A percentile compares a stretch with the other conserved stretches of the same genome.
phyloP scores from a whole-genome alignment of 2,113 vertebrate genomes.

The Pedetes capensis region DNA sequence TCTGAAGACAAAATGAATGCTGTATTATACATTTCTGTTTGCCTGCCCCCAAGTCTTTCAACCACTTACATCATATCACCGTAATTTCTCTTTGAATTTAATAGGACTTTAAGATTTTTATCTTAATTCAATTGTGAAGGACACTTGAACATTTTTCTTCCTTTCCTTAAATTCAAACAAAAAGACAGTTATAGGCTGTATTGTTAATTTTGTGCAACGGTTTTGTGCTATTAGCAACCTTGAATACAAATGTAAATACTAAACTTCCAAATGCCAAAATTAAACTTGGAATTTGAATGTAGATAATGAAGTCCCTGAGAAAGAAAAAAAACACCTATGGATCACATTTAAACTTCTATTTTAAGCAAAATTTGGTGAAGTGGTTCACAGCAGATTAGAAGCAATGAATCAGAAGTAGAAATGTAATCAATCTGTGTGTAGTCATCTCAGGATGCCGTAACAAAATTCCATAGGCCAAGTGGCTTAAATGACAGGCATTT shows the following conservation, averaged over 20 bases:
- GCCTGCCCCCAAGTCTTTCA: background rate
- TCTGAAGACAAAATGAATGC: background rate
- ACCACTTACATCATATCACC: background rate
- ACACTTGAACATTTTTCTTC: background rate
- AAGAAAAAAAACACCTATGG: background rate
- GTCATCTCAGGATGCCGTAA: background rate
- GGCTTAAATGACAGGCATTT: background rate
- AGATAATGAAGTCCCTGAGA: background rate
- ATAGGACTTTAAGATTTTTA: background rate
- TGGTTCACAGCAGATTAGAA: background rate
- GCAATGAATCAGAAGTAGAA: background rate
- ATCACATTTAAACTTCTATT: background rate
- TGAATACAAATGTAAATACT: background rate
- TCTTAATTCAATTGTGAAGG: background rate
- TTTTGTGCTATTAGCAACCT: background rate
- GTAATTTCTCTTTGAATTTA: constrained; percentile 1
- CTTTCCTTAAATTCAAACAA: background rate
- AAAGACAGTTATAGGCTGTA: background rate
- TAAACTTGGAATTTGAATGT: constrained; percentile 14
- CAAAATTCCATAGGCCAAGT: background rate
- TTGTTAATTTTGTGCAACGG: constrained; percentile 2
- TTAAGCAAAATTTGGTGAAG: background rate
- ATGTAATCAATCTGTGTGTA: background rate
- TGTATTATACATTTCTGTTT: background rate
- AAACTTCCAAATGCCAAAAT: background rate